Conservation (phyloP, 2,797 vertebrate species). For the Ctenopoma multispine region DNA sequence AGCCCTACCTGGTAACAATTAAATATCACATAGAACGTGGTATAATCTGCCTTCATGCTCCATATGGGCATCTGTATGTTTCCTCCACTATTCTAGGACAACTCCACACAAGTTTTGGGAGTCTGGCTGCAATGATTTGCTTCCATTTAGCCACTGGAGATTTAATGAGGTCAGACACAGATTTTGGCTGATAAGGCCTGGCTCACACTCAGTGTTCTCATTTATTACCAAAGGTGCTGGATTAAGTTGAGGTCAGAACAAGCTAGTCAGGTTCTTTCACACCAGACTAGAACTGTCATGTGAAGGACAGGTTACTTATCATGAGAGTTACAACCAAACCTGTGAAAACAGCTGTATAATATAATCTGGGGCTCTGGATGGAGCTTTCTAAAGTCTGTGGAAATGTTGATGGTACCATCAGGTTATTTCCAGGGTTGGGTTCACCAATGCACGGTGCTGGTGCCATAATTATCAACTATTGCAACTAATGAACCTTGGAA, state of each 20-base stretch:
- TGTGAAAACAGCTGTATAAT: conserved; percentile 9
- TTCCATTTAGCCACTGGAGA: conserved; percentile 9
- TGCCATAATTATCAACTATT: conserved; percentile 4
- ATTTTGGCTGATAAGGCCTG: conserved; percentile 16
- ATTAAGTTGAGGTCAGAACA: neutral
- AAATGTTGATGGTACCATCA: neutral
- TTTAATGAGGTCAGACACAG: conserved; percentile 8
- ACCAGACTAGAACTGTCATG: conserved; percentile 3
- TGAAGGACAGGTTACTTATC: conserved; percentile 10
- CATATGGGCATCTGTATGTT: neutral
- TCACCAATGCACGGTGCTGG: neutral
- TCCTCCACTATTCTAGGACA: neutral
- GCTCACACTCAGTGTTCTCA: conserved; percentile 14
- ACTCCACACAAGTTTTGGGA: neutral
- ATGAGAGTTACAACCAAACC: neutral
- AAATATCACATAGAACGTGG: neutral
- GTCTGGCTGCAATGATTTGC: neutral
- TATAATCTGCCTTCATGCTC: neutral
- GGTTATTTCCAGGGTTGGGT: neutral
- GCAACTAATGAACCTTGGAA: too few species aligned
- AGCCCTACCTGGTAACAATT: conserved; percentile 9
- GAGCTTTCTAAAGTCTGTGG: neutral
- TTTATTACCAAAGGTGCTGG: conserved; percentile 23
- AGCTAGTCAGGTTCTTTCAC: conserved; percentile 6
- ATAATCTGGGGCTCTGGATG: neutral